Conservation (phyloP, 2,888 invertebrate species). For the Stenurella melanura region DNA sequence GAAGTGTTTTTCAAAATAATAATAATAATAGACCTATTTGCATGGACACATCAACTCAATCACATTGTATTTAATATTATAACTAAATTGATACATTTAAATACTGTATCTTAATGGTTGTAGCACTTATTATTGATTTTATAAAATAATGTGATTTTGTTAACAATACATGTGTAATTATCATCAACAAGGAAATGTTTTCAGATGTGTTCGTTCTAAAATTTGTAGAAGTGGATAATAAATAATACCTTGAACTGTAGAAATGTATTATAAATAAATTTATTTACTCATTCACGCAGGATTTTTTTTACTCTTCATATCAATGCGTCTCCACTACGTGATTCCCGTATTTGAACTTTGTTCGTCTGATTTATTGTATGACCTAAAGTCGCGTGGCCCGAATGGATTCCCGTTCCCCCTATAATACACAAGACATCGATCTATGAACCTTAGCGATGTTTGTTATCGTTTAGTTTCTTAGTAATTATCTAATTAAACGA, state of each 20-base stretch:
- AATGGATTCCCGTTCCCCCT: background rate
- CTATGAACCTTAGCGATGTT: conserved; percentile 20
- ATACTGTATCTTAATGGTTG: too few relatives aligned
- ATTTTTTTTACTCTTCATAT: background rate
- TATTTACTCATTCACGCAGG: background rate
- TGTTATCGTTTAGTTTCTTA: background rate
- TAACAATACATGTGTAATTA: too few relatives aligned
- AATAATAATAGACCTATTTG: too few relatives aligned
- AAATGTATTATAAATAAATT: background rate
- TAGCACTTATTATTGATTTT: too few relatives aligned
- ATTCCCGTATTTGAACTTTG: conserved; percentile 18
- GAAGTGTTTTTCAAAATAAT: too few relatives aligned
- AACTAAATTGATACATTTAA: too few relatives aligned
- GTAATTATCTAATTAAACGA: conserved; percentile 6
- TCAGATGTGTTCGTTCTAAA: background rate
- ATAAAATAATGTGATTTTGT: too few relatives aligned
- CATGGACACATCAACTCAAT: too few relatives aligned
- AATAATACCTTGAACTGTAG: background rate
- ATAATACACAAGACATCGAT: conserved; percentile 21
- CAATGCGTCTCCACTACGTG: background rate
- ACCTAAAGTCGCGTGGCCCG: conserved; percentile 8
- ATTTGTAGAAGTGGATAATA: background rate
- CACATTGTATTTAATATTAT: too few relatives aligned
- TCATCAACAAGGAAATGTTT: too few relatives aligned
- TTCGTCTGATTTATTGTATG: background rate